A percentile compares a stretch with the other conserved stretches of the same genome.
phyloP scores from a whole-genome alignment of 2,888 invertebrate species.

The Xanthorhoe designata region DNA sequence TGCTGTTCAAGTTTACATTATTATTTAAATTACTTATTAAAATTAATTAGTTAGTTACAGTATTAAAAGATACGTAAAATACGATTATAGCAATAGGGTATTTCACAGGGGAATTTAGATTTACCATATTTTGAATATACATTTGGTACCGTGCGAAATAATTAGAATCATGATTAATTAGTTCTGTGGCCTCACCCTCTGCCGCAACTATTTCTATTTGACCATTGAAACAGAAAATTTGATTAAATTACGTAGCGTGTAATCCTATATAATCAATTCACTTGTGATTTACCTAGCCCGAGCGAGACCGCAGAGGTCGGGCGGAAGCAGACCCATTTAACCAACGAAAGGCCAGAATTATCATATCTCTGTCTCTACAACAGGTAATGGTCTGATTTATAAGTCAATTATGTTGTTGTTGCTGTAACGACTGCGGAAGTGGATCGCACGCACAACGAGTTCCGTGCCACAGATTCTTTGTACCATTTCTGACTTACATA shows the following conservation, averaged over 20 bases:
- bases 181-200: not conserved
- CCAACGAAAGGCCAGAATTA: constrained; percentile 41
- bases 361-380: constrained; percentile 38
- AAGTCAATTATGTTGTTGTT: constrained; percentile 18
- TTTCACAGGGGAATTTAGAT: too few relatives aligned
- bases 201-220: not conserved
- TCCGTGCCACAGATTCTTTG: too few relatives aligned
- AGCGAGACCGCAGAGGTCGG: constrained; percentile 5
- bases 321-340: constrained; percentile 31
- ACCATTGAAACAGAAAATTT: not conserved
- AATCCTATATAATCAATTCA: constrained; percentile 22
- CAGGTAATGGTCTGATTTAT: constrained; percentile 37
- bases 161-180: not conserved
- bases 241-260: constrained; percentile 9
- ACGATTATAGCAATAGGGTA: too few relatives aligned
- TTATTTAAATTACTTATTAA: not conserved
- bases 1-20: not conserved
- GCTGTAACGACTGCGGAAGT: not conserved
- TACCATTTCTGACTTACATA: too few relatives aligned
- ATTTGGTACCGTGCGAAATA: too few relatives aligned
- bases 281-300: constrained; percentile 28
- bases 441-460: not conserved
- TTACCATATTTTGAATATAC: too few relatives aligned
- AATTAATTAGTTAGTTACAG: too few relatives aligned
- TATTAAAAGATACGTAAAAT: not conserved